Conservation (phyloP, 2,888 invertebrate genomes). For the Pogonocherus hispidulus region DNA sequence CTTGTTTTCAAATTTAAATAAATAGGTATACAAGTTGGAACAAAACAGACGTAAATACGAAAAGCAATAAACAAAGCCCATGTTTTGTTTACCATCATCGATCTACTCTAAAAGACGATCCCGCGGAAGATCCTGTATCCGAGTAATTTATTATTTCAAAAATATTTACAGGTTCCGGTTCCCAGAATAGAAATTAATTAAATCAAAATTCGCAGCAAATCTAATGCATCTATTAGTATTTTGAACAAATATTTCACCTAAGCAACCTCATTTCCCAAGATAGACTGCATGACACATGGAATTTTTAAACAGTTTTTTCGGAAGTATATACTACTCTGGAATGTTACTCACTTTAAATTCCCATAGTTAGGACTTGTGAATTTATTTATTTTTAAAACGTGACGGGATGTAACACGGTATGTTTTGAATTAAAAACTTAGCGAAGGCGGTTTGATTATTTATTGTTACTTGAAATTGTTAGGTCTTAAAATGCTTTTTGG, state of each 20-base stretch:
- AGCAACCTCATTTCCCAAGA: constrained; percentile 18
- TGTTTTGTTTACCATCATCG: too few species aligned
- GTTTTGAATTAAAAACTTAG: constrained; percentile 21
- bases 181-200: too few species aligned
- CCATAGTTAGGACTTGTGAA: constrained; percentile 12
- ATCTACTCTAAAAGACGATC: too few species aligned
- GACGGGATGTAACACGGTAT: constrained; percentile 20
- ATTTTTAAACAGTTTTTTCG: constrained; percentile 18
- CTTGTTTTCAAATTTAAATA: too few species aligned
- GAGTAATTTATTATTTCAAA: too few species aligned
- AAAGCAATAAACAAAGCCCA: too few species aligned
- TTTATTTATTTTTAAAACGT: constrained; percentile 26
- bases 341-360: constrained; percentile 23
- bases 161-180: too few species aligned
- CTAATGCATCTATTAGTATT: not conserved
- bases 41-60: too few species aligned
- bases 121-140: too few species aligned
- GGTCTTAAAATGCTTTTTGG: too few species aligned
- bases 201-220: too few species aligned
- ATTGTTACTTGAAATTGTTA: not conserved
- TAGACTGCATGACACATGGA: constrained; percentile 15
- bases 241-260: constrained; percentile 1
- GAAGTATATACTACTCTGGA: constrained; percentile 10
- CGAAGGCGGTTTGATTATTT: constrained; percentile 5
- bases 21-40: too few species aligned